Evolutionary conservation across 2,113 vertebrate genomes (phyloP).

Genomic region (Dipodomys merriami): DNA sequence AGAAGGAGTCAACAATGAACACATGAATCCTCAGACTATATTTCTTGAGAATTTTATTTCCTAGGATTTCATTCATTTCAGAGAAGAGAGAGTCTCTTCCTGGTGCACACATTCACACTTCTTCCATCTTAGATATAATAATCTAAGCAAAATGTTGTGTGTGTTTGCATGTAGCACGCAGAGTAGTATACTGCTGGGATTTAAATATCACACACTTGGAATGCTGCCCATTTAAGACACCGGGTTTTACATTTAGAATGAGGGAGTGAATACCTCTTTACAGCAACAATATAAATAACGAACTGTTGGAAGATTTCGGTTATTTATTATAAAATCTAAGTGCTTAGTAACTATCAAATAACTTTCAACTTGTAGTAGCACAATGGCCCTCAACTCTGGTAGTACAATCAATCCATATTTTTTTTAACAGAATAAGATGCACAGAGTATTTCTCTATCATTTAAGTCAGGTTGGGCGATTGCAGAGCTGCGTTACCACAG

Average conservation of each 20-base stretch:
- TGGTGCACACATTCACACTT: neutral
- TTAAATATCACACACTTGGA: neutral
- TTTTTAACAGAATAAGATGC: neutral
- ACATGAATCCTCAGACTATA: neutral
- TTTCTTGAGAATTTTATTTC: neutral
- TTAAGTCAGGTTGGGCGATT: neutral
- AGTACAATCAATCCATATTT: neutral
- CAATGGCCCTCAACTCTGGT: neutral
- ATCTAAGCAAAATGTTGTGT: neutral
- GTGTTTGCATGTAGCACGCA: neutral
- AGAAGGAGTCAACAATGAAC: neutral
- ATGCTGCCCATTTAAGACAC: neutral
- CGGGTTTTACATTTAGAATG: constrained; percentile 16
- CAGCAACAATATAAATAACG: neutral
- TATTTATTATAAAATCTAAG: neutral
- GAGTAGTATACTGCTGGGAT: neutral
- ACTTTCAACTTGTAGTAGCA: neutral
- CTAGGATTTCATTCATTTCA: neutral
- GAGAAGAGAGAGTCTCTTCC: neutral
- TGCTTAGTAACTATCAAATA: neutral
- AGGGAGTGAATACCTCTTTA: neutral
- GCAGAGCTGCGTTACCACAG: neutral
- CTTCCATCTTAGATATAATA: neutral
- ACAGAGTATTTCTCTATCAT: neutral
- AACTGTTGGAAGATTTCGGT: neutral